These are phyloP conservation scores for Cryptosula pallasiana DNA, from an alignment of 2,888 invertebrate genomes.

Conservation along the genomic window DNA sequence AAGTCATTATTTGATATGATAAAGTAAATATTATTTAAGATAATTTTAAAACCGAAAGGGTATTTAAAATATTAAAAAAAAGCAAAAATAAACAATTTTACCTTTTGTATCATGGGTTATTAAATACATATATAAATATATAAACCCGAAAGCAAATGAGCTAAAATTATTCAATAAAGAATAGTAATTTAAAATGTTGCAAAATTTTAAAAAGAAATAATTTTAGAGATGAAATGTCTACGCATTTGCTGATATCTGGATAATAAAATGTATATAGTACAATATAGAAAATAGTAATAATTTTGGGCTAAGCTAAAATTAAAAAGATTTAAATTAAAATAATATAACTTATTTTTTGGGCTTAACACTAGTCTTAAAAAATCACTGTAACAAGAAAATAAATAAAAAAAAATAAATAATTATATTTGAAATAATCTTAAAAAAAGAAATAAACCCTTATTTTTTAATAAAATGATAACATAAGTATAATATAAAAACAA, in stretches of 20 bases:
- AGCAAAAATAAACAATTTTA: neutral
- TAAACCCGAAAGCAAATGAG: constrained; percentile 1
- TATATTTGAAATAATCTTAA: neutral
- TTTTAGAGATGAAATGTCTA: constrained; percentile 9
- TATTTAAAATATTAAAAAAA: neutral
- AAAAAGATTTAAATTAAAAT: neutral
- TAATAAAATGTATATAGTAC: neutral
- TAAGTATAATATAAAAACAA: constrained; percentile 17
- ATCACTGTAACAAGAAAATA: neutral
- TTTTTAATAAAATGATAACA: neutral
- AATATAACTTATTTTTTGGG: neutral
- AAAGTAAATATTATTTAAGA: constrained; percentile 27
- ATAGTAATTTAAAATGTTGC: constrained; percentile 24
- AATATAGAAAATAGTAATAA: neutral
- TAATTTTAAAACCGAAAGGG: neutral
- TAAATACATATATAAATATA: neutral
- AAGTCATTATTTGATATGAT: neutral
- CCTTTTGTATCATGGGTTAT: neutral
- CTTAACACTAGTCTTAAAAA: neutral
- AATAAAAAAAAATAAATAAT: neutral
- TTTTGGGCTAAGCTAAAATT: constrained; percentile 12
- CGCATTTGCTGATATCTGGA: constrained; percentile 4
- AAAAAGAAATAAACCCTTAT: neutral
- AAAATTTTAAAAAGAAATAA: constrained; percentile 13
- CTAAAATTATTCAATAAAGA: constrained; percentile 11